Evolutionary conservation across 2,113 vertebrate genomes (phyloP), one percentile per base, ranked within the genome.

Genomic region (Paraplagusia blochii): DNA sequence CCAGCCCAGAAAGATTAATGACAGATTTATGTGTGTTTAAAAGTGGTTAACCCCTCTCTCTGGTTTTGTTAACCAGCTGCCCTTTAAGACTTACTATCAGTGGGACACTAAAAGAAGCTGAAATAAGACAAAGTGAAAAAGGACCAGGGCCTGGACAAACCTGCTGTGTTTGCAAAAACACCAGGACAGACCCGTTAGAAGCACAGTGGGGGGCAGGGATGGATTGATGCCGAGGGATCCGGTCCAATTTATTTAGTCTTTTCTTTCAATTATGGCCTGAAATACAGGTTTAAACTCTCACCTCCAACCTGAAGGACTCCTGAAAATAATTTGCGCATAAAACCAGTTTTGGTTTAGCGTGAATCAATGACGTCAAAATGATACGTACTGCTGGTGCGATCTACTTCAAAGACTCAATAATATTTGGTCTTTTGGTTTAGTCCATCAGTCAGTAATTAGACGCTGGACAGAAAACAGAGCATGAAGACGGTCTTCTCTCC

Each of bases 131-230:
- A 69, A 63, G 53, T 64, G 55, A 58, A 29, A 29, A 29, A 29
- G 58, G 50, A 19, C 51, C 60, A 57, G 46, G 53, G 35, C 49
- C 56, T 39, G 60, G 16, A 55, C 53, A 74, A 58, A 40, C 58
- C 79, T 60, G 72, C 79, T 80, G 68, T 58, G 69, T 63, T 50
- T 56, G 69, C 18, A 66, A 50, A 60, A 72, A 45, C 62, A 62
- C 48, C 67, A 56, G 61, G 63, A 79, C 57, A 61, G 16, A 47
- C 58, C 44, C 55, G 66, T 84, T 76, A 66, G 59, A 58, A 44
- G 52, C 66, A 35, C 54, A 65, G 64, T 52, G 47, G 63, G 81
- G 60, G 66, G 60, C 60, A 44, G 51, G 12, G 39, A 38, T 40
- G 56, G 50, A 45, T 40, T 38, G 33, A 69, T 68, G 59, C 46